Base-by-base conservation (phyloP, 2,888 invertebrate genomes). In the Sclerodermus sp. region DNA sequence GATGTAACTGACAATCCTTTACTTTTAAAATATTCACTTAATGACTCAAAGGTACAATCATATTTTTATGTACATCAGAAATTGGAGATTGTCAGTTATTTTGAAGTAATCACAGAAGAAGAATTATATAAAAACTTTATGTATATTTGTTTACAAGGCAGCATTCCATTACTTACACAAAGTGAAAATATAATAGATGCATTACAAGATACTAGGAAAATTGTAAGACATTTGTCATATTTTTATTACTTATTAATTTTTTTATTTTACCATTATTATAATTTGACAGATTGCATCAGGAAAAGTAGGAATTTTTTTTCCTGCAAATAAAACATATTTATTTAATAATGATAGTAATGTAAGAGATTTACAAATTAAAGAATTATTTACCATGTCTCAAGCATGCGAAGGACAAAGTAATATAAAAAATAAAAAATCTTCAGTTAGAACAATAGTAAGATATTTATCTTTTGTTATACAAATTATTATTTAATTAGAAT, bases 1-100 rank as follows among this genome's bases (percentile, higher is more conserved):
- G 88, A 90, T 72, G 87, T 90, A 65, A 90, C 90, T 44, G 90
- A 91, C 69, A 90, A 90, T 79, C 90, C 90, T 2, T 80, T 90
- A 49, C 81, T 89, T 45, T 78, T 91, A 37, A 81, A 82, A 49
- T 81, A 83, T 62, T 80, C 80, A 15, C 76, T 83, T 54, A 81
- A 84, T 13, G 78, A 82, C n/a, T 77, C 80, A 15, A 82, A 83
- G 12, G 77, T 90, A 63, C 82, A 84, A 67, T 83, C 88, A 10
- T 86, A 85, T 58, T 85, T 88, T 71, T 82, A 87, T 57, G 84
- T 87, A 34, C 89, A 90, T 77, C 87, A 88, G 54, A 86, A 87
- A 69, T 80, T 90, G 53, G 87, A 89, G 68, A 82, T 84, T 57
- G 83, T 85, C 1, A 60, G 52, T n/a, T 81, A 82, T 37, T 86